Evolutionary conservation across 2,797 vertebrate species (phyloP), one percentile per base, ranked within the genome.

Genomic region (Lacerta agilis): DNA sequence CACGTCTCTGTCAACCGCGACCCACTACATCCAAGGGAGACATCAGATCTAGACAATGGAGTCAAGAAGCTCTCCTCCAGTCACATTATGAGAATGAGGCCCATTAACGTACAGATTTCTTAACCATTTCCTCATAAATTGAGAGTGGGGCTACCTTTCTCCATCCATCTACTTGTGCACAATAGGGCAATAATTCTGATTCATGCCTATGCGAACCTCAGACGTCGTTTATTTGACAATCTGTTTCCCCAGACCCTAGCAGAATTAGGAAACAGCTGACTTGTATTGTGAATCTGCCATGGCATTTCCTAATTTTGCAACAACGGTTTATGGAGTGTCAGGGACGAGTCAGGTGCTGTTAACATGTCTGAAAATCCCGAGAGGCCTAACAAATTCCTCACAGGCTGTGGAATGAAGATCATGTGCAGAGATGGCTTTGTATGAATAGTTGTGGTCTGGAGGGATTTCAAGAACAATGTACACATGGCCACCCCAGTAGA

Each of bases 371-470:
- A 80, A 80, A 88, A 85, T 75, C 77, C 33, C 55, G 17, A 73
- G 49, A 88, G 20, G 36, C 29, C 27, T 23, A 67, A 78, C 29
- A 13, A 4, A 79, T 79, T 73, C 66, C 45, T 85, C 20, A 73
- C 55, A 11, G n/a, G 1, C 76, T 88, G 67, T 29, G 76, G 82
- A 88, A 88, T 73, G 66, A 88, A 45, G 78, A 66, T 23, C 45
- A 85, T 67, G 38, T n/a, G 49, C 25, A 88, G 71, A 66, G 69
- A 66, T 73, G 15, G 41, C 58, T 79, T 80, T n/a, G 49, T n/a
- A 38, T 64, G 49, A 80, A 80, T 85, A 45, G 49, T 79, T 80
- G 83, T 45, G 77, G 82, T 88, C 77, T 75, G 58, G 49, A 73
- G 71, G 71, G 69, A 66, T 45, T 85, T 27, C 36, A 66, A 49